These are phyloP conservation scores for Acronicta aceris DNA, from an alignment of 2,888 invertebrate genomes.

Conservation along the genomic window DNA sequence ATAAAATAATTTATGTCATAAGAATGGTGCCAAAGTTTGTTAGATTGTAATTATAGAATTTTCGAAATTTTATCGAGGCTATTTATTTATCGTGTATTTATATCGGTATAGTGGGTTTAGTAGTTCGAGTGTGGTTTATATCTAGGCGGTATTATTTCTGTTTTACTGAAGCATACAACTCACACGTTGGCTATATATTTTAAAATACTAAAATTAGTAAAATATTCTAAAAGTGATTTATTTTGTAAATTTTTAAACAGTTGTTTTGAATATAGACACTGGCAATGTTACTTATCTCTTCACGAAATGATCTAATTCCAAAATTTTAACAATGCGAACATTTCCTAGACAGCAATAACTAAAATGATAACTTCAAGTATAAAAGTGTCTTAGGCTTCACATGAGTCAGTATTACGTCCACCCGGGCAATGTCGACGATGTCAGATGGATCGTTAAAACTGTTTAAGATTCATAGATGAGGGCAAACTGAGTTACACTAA, in stretches of 20 bases:
- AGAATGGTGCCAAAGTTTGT: conserved; percentile 48
- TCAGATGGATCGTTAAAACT: conserved; percentile 4
- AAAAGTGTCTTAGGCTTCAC: conserved; percentile 1
- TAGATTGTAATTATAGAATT: not conserved
- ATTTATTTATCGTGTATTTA: conserved; percentile 1
- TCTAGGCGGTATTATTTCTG: conserved; percentile 3
- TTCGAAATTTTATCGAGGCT: not conserved
- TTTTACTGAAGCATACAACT: conserved; percentile 3
- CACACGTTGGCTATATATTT: conserved; percentile 18
- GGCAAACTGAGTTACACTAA: conserved; percentile 28
- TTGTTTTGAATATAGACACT: conserved; percentile 66
- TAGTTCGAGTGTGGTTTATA: conserved; percentile 11
- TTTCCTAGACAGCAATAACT: conserved; percentile 11
- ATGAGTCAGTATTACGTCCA: conserved; percentile 8
- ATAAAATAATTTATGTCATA: conserved; percentile 25
- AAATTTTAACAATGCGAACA: conserved; percentile 32
- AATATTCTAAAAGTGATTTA: conserved; percentile 67
- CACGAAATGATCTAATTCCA: conserved; percentile 38
- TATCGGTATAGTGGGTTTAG: conserved; percentile 1
- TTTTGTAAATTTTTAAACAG: conserved; percentile 70
- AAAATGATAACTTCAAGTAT: not conserved
- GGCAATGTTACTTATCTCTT: conserved; percentile 8
- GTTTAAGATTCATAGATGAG: conserved; percentile 6
- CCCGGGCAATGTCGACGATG: conserved; percentile 26
- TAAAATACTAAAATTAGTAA: conserved; percentile 60